phyloP scores from a whole-genome alignment of 2,888 invertebrate species.

The Drosophila rellima region DNA sequence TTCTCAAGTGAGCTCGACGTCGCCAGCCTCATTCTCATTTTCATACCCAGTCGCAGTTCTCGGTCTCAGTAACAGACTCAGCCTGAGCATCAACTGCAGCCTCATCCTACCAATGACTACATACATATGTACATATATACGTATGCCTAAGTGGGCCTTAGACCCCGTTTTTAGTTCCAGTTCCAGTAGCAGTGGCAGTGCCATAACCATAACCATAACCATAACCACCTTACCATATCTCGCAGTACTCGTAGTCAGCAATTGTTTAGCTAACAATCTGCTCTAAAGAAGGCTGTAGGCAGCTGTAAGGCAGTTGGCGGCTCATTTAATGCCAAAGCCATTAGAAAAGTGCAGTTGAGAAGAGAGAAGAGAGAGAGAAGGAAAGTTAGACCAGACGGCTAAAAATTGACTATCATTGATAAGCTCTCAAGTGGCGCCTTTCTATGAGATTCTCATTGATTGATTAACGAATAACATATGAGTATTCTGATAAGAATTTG shows the following conservation, averaged over 20 bases:
- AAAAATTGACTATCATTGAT: conserved; percentile 47
- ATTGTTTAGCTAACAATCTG: conserved; percentile 55
- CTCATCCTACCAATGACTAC: background rate
- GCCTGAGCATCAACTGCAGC: conserved; percentile 2
- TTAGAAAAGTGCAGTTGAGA: conserved; percentile 27
- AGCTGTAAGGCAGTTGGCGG: conserved; percentile 9
- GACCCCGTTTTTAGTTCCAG: conserved; percentile 11
- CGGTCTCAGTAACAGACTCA: conserved; percentile 1
- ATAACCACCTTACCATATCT: conserved; percentile 13
- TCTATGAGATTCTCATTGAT: conserved; percentile 10
- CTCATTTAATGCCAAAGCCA: conserved; percentile 46
- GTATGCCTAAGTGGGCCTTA: conserved; percentile 21
- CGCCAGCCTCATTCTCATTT: conserved; percentile 47
- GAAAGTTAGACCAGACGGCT: conserved; percentile 18
- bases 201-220: conserved; percentile 2
- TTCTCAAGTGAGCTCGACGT: conserved; percentile 77
- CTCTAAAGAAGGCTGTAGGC: conserved; percentile 47
- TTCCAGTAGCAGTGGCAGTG: conserved; percentile 11
- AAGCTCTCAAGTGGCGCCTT: conserved; percentile 12
- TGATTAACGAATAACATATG: background rate
- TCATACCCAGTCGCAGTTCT: background rate
- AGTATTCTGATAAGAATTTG: too few species aligned
- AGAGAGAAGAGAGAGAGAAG: background rate
- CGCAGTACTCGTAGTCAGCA: conserved; percentile 41
- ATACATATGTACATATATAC: background rate